Evolutionary conservation across 2,888 invertebrate species (phyloP), one percentile per base, ranked within the genome.

Genomic region (Quadriops clusia): DNA sequence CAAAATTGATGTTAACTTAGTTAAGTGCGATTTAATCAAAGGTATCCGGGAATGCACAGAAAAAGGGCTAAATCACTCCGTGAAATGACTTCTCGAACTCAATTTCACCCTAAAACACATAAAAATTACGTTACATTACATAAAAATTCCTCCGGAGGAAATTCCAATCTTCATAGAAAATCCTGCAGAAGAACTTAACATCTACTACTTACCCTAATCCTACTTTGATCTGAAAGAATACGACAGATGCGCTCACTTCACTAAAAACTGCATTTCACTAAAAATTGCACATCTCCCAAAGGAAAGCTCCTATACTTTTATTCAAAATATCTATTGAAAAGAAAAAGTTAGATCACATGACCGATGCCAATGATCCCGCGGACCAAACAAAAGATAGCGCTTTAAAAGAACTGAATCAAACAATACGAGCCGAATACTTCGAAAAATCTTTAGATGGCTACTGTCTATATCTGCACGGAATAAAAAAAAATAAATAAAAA

Each of bases 181-280:
- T 25, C 57, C 62, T 5, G 64, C 63, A 14, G 72, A 76, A 33
- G 83, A 85, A 45, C 67, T 68, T 39, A 83, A 84, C 50, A 63
- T 67, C 13, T 91, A 84, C 55, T 68, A 71, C 21, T 56, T 91
- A 41, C 85, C 87, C 0, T 89, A 86, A 57, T 78, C 81, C 39
- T 91, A 86, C 56, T 91, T 90, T 53, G 89, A 93, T 60, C 66
- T 82, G 23, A 81, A 84, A 45, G 94, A 95, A 58, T 94, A 89
- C 56, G 89, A 90, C 49, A 69, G 87, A 50, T 80, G 84, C 32
- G 83, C 86, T 0, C 78, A 78, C 62, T 86, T 85, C 50, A 67
- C 84, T 5, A 73, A 79, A 45, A 70, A 75, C 35, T 78, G 79
- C 45, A n/a, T n/a, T n/a, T n/a, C n/a, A n/a, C n/a, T n/a, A n/a